Evolutionary conservation across 23 tunicate genomes (phyloP), one percentile per base, ranked within the genome.

Genomic region (Botrylloides violaceus): DNA sequence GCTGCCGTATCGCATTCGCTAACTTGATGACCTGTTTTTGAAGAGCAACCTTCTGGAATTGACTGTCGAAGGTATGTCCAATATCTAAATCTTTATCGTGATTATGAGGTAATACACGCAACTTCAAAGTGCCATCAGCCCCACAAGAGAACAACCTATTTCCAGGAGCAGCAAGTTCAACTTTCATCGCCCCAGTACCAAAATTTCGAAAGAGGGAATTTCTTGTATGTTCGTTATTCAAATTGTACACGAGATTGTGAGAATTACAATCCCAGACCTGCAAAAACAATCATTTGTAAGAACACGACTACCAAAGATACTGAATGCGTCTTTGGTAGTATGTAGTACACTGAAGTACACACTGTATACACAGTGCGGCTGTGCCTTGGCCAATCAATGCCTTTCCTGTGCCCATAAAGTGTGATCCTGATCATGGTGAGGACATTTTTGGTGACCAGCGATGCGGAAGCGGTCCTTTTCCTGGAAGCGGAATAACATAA

Each of bases 81-180:
- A 23, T 35, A 0, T 21, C 74, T 1, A 43, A 68, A 23, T 68
- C 74, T 37, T 43, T 32, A 1, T 43, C 49, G 5, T 39, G 74
- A 15, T 68, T 56, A 2, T 23, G 57, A 37, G 94, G 94, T 58
- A 85, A 57, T 3, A 65, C 25, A 33, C 84, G 79, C 79, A 90
- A 79, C 58, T 90, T 90, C 1, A 90, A 32, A 5, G 97, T 86
- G 32, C 97, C 97, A 49, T 90, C 97, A 3, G 97, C 97, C 0
- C 97, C 97, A 53, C 97, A 90, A 19, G 97, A 71, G 49, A 77
- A 79, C 22, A 90, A 18, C 4, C 70, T 78, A 27, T 79, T 87
- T 36, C 74, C 74, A 0, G 74, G 74, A 2, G 49, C 66, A 7
- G 72, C 49, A 27, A 75, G 32, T 22, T 29, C 25, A 3, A 83